A percentile compares a stretch with the other conserved stretches of the same genome.
Evolutionary conservation across 2,113 vertebrate species (phyloP).

Genomic region (Parotia lawesii): DNA sequence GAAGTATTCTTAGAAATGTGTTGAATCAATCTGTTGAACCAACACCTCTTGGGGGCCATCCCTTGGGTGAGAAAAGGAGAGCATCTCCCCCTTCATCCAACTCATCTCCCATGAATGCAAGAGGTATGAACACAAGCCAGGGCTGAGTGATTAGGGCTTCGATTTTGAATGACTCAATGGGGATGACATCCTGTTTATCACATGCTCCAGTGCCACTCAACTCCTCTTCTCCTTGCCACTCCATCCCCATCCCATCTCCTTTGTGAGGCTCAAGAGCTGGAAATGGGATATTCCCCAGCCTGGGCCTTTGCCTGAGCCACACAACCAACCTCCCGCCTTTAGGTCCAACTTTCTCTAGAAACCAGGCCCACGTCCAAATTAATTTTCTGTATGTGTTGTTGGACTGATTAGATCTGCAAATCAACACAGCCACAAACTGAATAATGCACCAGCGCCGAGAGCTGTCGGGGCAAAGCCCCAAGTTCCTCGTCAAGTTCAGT

Average conservation of each 20-base stretch:
- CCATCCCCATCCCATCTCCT: not conserved
- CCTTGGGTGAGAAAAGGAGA: not conserved
- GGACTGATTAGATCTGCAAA: constrained; percentile 65
- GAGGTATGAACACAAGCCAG: not conserved
- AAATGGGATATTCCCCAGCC: not conserved
- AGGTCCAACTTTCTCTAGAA: constrained; percentile 68
- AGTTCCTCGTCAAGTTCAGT: constrained; percentile 53
- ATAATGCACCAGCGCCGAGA: constrained; percentile 44
- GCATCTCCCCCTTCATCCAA: not conserved
- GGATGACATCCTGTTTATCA: not conserved
- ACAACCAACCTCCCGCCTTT: constrained; percentile 53
- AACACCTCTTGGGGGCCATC: not conserved
- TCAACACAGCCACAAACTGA: constrained; percentile 61
- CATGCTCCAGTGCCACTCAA: not conserved
- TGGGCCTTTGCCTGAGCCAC: constrained; percentile 36
- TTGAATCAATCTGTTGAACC: not conserved
- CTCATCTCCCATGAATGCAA: not conserved
- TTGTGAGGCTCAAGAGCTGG: not conserved
- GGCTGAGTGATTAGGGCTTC: not conserved
- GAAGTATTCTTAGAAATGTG: not conserved
- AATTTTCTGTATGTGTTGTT: constrained; percentile 62
- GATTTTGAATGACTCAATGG: not conserved
- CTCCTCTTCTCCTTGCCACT: fast-evolving
- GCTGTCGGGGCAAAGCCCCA: constrained; percentile 37
- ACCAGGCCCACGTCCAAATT: constrained; percentile 58